Percentiles rank a stretch among this genome's conserved stretches.
These are phyloP conservation scores for Camponotus fellah DNA, from an alignment of 2,888 invertebrate species.

Conservation along the genomic window DNA sequence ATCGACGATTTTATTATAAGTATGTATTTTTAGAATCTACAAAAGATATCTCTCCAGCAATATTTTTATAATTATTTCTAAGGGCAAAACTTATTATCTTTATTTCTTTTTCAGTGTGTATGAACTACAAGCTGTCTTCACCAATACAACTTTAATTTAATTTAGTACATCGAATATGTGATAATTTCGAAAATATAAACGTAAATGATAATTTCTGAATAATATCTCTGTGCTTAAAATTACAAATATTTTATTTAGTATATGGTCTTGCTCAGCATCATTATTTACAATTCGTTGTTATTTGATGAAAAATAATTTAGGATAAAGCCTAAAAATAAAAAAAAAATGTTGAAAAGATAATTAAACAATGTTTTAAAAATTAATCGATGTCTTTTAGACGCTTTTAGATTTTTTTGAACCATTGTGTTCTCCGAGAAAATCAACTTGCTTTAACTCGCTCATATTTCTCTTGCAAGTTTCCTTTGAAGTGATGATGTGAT, in stretches of 20 bases:
- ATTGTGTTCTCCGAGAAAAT: not conserved
- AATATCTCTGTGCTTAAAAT: not conserved
- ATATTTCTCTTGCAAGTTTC: not conserved
- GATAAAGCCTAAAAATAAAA: no score
- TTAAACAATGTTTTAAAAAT: not conserved
- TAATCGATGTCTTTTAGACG: not conserved
- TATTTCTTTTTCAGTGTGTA: not conserved
- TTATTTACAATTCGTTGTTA: not conserved
- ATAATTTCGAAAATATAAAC: not conserved
- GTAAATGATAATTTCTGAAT: not conserved
- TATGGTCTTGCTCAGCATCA: not conserved
- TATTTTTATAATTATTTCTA: not conserved
- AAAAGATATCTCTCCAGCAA: no score
- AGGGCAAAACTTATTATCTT: not conserved
- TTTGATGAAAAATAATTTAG: not conserved
- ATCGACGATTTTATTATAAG: no score
- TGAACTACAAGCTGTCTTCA: no score
- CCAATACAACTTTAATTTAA: no score
- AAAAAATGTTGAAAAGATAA: not conserved
- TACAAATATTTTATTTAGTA: not conserved
- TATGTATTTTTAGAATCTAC: no score
- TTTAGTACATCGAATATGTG: not conserved
- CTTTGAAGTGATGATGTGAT: no score
- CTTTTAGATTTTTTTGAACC: not conserved
- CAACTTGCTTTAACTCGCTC: not conserved